A percentile compares a stretch with the other conserved stretches of the same genome.
phyloP scores from a whole-genome alignment of 2,888 invertebrate species.

The Drosophila prostipennis region DNA sequence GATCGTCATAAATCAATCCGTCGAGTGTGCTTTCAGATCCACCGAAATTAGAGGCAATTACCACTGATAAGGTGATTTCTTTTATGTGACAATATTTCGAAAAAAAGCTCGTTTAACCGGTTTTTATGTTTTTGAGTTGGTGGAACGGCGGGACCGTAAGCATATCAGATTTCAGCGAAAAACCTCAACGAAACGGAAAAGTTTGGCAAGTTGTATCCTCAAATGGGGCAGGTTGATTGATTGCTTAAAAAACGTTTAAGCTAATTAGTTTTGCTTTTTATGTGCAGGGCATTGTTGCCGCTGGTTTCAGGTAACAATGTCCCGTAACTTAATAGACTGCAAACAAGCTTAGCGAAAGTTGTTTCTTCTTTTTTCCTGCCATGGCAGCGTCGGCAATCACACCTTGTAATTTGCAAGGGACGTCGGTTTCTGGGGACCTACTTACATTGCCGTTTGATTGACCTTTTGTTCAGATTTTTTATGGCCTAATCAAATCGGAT shows the following conservation, averaged over 20 bases:
- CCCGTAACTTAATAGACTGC: slow-evolving; percentile 36
- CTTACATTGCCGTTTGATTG: slow-evolving; percentile 15
- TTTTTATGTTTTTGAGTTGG: slow-evolving; percentile 24
- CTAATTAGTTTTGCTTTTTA: slow-evolving; percentile 42
- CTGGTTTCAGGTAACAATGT: slow-evolving; percentile 37
- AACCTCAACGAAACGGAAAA: slow-evolving; percentile 3
- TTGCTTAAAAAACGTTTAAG: slow-evolving; percentile 36
- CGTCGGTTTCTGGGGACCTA: neutral
- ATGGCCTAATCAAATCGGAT: slow-evolving; percentile 35
- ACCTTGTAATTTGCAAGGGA: slow-evolving; percentile 18
- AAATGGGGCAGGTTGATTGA: slow-evolving; percentile 35
- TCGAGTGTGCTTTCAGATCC: slow-evolving; percentile 50
- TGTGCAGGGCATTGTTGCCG: slow-evolving; percentile 2
- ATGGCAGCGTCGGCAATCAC: slow-evolving; percentile 33
- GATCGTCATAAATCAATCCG: slow-evolving; percentile 64
- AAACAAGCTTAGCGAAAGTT: slow-evolving; percentile 31
- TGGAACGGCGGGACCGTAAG: neutral
- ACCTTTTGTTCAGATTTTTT: slow-evolving; percentile 19
- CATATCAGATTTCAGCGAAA: slow-evolving; percentile 20
- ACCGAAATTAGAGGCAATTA: slow-evolving; percentile 59
- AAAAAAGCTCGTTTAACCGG: slow-evolving; percentile 9
- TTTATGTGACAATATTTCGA: slow-evolving; percentile 48
- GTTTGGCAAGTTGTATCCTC: slow-evolving; percentile 16
- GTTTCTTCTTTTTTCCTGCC: neutral
- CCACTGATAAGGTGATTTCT: slow-evolving; percentile 58